phyloP scores from a whole-genome alignment of 2,113 vertebrate genomes.

The Origma solitaria region DNA sequence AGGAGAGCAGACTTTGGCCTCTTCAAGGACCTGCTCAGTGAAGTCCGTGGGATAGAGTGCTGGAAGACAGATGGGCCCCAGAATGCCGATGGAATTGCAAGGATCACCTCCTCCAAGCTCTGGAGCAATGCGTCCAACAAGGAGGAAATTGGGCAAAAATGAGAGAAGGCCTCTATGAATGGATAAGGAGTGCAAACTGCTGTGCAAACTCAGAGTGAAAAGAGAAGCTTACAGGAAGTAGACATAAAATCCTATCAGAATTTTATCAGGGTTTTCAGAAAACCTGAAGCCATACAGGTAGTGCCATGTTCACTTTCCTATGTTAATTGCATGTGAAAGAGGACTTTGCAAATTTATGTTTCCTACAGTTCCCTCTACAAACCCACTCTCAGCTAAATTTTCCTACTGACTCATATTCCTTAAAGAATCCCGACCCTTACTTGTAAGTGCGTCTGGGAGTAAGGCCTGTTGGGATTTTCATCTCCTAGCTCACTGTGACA shows the following conservation, averaged over 20 bases:
- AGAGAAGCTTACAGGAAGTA: background rate
- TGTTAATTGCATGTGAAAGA: background rate
- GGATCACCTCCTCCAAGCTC: background rate
- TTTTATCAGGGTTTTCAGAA: background rate
- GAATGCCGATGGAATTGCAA: background rate
- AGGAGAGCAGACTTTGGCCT: background rate
- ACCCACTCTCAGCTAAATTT: background rate
- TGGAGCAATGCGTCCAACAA: background rate
- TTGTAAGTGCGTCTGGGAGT: background rate
- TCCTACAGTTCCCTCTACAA: background rate
- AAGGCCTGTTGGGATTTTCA: background rate
- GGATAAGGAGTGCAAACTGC: background rate
- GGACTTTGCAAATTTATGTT: background rate
- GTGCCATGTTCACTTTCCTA: background rate
- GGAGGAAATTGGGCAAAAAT: background rate
- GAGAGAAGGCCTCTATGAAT: background rate
- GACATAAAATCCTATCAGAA: background rate
- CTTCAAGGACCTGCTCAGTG: background rate
- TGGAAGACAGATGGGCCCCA: background rate
- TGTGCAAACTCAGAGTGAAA: background rate
- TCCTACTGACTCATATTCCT: background rate
- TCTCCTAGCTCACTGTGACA: background rate
- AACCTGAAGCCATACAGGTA: background rate
- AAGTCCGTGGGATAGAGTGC: background rate
- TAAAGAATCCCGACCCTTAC: background rate